Conservation (phyloP, 2,888 invertebrate genomes). For the Leucania comma region DNA sequence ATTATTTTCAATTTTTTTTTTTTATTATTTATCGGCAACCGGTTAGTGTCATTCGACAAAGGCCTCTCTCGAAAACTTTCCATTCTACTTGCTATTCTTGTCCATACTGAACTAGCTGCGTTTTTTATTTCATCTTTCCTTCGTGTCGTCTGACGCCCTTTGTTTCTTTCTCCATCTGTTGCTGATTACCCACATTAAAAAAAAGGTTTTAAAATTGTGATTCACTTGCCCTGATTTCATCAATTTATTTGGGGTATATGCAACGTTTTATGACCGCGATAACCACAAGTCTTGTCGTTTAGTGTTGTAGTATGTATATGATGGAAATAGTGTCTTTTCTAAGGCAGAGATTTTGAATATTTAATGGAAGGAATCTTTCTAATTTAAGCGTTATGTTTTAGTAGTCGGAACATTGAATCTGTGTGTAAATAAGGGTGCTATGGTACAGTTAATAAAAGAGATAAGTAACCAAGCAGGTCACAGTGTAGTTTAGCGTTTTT, state of each 20-base stretch:
- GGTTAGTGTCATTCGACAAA: no score
- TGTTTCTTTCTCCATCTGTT: no score
- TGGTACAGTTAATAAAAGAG: constrained; percentile 1
- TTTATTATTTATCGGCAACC: no score
- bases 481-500: not conserved
- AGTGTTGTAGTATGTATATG: constrained; percentile 3
- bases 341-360: constrained; percentile 15
- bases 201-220: no score
- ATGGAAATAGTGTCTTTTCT: constrained; percentile 2
- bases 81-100: no score
- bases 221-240: no score
- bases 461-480: not conserved
- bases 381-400: constrained; percentile 29
- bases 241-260: not conserved
- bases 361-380: constrained; percentile 14
- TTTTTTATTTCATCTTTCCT: no score
- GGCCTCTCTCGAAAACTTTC: no score
- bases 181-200: no score
- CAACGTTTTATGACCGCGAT: not conserved
- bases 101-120: no score
- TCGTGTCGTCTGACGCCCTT: no score
- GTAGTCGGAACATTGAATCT: constrained; percentile 27
- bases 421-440: constrained; percentile 17
- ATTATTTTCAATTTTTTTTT: no score
- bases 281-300: constrained; percentile 8